Evolutionary conservation across 1,140 invertebrate species (phyloP), one percentile per base, ranked within the genome.

Genomic region (Hycleus phaleratus): DNA sequence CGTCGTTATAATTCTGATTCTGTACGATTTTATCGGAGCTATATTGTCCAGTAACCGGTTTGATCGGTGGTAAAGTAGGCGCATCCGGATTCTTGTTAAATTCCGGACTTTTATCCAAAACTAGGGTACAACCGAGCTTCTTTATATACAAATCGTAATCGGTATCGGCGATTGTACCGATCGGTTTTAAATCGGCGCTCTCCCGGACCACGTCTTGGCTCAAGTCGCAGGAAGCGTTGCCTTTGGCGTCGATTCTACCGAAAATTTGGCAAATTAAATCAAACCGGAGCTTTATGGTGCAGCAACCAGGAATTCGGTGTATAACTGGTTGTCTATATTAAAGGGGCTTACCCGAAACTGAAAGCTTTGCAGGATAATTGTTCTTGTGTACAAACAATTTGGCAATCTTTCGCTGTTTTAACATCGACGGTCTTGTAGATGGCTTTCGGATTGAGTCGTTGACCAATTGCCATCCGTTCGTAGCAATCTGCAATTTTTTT

Each of bases 131-230:
- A 59, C 77, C 78, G 39, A 73, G 26, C 61, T 72, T 77, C 62
- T 79, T 79, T n/a, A 78, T 67, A 63, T 83, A 85, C 12, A 84
- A 71, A 70, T 85, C 82, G 62, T 78, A 84, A 68, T 85, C 81
- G 18, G 77, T 72, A 69, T 85, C 79, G 58, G 71, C 69, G 56
- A 75, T 67, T 25, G 73, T 69, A 55, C 73, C 70, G 67, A 70
- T 64, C 62, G 76, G 71, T 67, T 74, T 65, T 38, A 71, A 25
- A 63, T 78, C 73, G 24, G 64, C 61, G 24, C 70, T 62, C 63
- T 70, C 66, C 55, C 73, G 73, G 48, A 78, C 73, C 49, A 75
- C 66, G 49, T 73, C 67, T 42, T 69, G 65, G 49, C 77, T 78
- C 49, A 84, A 64, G 39, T 79, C 74, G 68, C 83, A 85, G 10